Evolutionary conservation across 2,888 invertebrate species (phyloP).

Genomic region (Helicoverpa assulta): DNA sequence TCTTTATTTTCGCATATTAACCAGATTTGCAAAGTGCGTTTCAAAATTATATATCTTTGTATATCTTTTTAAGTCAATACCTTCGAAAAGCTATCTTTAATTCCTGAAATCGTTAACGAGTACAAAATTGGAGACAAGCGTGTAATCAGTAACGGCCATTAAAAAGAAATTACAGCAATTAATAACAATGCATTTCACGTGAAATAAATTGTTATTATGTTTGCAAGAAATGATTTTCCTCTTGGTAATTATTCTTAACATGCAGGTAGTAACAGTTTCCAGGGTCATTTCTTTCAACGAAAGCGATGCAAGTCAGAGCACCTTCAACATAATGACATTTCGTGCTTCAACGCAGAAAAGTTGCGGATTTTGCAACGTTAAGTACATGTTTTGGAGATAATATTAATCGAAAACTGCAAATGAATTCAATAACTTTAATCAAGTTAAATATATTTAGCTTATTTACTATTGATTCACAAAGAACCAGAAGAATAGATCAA

Average conservation of each 20-base stretch:
- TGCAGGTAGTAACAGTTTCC: slow-evolving; percentile 60
- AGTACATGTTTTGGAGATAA: slow-evolving; percentile 1
- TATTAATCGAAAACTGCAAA: too few relatives aligned
- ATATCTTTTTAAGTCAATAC: slow-evolving; percentile 11
- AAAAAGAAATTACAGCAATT: slow-evolving; percentile 52
- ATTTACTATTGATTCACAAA: too few relatives aligned
- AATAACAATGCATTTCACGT: slow-evolving; percentile 48
- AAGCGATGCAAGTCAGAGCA: slow-evolving; percentile 53
- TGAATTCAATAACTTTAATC: too few relatives aligned
- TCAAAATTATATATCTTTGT: background rate
- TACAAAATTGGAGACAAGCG: slow-evolving; percentile 12
- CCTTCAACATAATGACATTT: slow-evolving; percentile 56
- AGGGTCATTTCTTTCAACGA: slow-evolving; percentile 57
- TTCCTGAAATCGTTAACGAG: slow-evolving; percentile 28
- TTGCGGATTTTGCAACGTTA: slow-evolving; percentile 24
- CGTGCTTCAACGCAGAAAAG: slow-evolving; percentile 40
- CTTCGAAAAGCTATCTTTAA: slow-evolving; percentile 15
- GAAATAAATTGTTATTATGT: slow-evolving; percentile 39
- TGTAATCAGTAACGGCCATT: slow-evolving; percentile 55
- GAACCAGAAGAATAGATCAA: too few relatives aligned
- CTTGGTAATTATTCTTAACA: slow-evolving; percentile 54
- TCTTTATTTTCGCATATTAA: slow-evolving; percentile 6
- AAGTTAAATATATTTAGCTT: too few relatives aligned
- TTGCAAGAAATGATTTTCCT: slow-evolving; percentile 52
- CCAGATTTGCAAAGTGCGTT: background rate